Evolutionary conservation across 2,113 vertebrate species (phyloP).

Genomic region (Scortum barcoo): DNA sequence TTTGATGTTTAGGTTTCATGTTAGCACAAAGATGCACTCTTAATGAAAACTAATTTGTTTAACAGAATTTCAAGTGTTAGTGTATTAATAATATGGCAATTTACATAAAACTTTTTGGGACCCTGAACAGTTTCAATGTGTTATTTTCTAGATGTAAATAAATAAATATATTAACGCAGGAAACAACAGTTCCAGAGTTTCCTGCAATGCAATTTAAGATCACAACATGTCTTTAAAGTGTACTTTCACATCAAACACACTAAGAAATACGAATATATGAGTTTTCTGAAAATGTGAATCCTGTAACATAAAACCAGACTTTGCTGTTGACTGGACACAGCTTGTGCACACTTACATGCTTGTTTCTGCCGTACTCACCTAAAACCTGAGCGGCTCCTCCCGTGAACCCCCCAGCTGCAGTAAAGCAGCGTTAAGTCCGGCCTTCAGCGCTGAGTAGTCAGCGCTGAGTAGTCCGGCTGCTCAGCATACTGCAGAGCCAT

Average conservation of each 20-base stretch:
- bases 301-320: background rate
- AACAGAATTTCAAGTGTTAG: too few species aligned
- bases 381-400: constrained; percentile 67
- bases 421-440: constrained; percentile 76
- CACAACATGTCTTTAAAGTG: background rate
- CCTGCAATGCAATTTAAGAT: too few species aligned
- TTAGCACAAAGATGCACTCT: too few species aligned
- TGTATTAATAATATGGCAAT: too few species aligned
- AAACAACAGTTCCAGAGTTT: too few species aligned
- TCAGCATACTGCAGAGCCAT: constrained; percentile 87
- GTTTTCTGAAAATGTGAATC: background rate
- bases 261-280: background rate
- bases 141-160: too few species aligned
- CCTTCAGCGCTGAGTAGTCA: constrained; percentile 86
- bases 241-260: background rate
- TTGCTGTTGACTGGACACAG: background rate
- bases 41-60: too few species aligned
- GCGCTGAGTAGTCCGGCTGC: constrained; percentile 85
- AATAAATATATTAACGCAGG: too few species aligned
- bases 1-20: background rate
- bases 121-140: too few species aligned
- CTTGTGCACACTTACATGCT: background rate
- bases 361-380: constrained; percentile 53
- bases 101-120: too few species aligned
- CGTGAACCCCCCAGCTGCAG: constrained; percentile 74